Base-by-base conservation (phyloP, 2,797 vertebrate genomes). In the Ptychobarbus kaznakovi region DNA sequence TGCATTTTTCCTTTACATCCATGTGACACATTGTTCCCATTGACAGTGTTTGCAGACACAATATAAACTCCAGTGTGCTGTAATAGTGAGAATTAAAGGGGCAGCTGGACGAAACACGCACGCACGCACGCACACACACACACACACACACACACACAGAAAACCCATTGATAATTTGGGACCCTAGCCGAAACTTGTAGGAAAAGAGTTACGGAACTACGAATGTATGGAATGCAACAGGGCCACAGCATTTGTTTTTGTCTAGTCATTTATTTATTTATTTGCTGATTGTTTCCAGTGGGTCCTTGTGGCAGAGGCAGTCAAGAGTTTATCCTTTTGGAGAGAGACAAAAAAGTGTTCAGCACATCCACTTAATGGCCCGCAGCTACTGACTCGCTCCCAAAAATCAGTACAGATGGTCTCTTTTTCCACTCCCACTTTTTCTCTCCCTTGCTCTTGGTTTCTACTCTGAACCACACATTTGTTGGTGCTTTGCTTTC, bases 251-350 rank as follows among this genome's bases (percentile, higher is more conserved):
- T 87, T 90, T 90, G 88, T 80, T 90, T 90, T 88, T 84, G 87
- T 89, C 88, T 87, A 82, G 85, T 66, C 81, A 69, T 88, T 88
- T 87, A 88, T 90, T 38, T 38, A 38, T 38, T 88, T 86, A 84
- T 79, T 86, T 80, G 75, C 49, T 89, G 89, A 89, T 88, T 88
- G 87, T 89, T 89, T 90, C 88, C 89, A 89, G 83, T 12, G 74
- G 80, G 85, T 53, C 69, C 22, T 53, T 86, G 83, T 90, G 83
- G 85, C 49, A 76, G 81, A 28, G 53, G 51, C 73, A 80, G 69
- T 80, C 63, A 73, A 87, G 79, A 80, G 72, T 80, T 80, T 89
- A 79, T 87, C 77, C 65, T 63, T 84, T 70, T 40, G 40, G 78
- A 81, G 72, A 78, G 35, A 86, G 69, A 81, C 82, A 78, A 78